A percentile compares a stretch with the other conserved stretches of the same genome.
These are phyloP conservation scores for Poeciliopsis turneri DNA, from an alignment of 2,797 vertebrate species.

Conservation along the genomic window DNA sequence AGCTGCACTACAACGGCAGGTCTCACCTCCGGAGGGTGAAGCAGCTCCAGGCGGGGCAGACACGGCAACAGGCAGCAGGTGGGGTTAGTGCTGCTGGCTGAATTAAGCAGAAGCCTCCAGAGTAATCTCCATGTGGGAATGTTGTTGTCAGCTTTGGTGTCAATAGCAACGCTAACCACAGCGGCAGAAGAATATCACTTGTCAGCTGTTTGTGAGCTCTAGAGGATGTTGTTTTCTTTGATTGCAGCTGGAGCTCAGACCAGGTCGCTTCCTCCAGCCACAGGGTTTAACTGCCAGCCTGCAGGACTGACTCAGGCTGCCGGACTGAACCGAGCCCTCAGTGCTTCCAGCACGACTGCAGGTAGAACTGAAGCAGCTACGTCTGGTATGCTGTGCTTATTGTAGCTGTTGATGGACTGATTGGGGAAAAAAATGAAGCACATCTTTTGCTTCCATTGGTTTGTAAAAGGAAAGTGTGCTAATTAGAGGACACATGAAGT, in stretches of 20 bases:
- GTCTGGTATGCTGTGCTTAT: neutral
- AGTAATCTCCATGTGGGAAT: neutral
- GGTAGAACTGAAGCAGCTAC: conserved; percentile 39
- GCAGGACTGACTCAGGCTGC: conserved; percentile 41
- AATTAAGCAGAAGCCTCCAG: neutral
- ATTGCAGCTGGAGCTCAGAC: conserved; percentile 38
- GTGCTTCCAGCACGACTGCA: conserved; percentile 27
- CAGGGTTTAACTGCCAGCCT: conserved; percentile 46
- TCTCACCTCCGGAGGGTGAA: conserved; percentile 72
- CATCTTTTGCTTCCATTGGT: neutral
- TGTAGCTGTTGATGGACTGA: neutral
- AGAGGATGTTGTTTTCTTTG: conserved; percentile 25
- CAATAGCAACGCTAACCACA: neutral
- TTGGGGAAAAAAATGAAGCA: neutral
- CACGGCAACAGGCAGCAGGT: conserved; percentile 51
- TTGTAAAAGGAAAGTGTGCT: neutral
- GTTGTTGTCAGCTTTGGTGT: neutral
- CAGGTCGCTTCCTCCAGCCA: conserved; percentile 36
- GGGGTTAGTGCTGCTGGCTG: neutral
- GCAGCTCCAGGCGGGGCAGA: conserved; percentile 60
- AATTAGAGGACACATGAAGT: neutral
- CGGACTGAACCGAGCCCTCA: conserved; percentile 37
- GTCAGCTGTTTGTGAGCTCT: neutral
- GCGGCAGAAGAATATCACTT: neutral
- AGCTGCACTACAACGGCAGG: conserved; percentile 69